Evolutionary conservation across 2,113 vertebrate species (phyloP), one percentile per base, ranked within the genome.

Genomic region (Megaleporinus macrocephalus): DNA sequence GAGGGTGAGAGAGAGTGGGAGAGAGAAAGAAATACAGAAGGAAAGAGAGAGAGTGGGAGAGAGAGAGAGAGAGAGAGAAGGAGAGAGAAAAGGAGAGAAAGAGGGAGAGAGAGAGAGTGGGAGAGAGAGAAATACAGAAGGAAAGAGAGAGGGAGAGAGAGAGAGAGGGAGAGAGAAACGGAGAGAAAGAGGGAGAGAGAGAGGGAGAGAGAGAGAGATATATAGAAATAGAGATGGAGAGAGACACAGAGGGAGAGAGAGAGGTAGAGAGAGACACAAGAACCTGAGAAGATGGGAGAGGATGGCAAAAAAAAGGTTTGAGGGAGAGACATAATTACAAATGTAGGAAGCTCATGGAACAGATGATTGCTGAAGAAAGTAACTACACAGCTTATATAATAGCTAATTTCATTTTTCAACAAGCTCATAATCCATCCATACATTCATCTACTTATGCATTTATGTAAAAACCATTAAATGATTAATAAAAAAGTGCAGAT

Each of bases 341-440:
- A 78, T 53, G 57, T 13, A 75, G 51, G 62, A 62, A 79, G 22
- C 78, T 26, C 20, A n/a, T 49, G 78, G 29, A n/a, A 62, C 15
- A 61, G 22, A 57, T 73, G 44, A 65, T 22, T 18, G 27, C 27
- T 27, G 22, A 7, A 81, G 29, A 27, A 24, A 20, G 62, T 33
- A 27, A 51, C 22, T 65, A 36, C 36, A 74, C n/a, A 14, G 53
- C 26, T 30, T 20, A 57, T 53, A 44, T 41, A n/a, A 68, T 13
- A 62, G 41, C 24, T 49, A 10, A 30, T 66, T 81, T 69, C 53
- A 62, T 13, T 70, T 70, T 44, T 33, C 49, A 68, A 13, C 26
- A 49, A 75, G 62, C 20, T 76, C 72, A 69, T 59, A 57, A 68
- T 69, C 72, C 30, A 57, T 57, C 61, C 47, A 57, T 24, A 59